Evolutionary conservation across 2,888 invertebrate species (phyloP), one percentile per base, ranked within the genome.

Genomic region (Nowickia ferox): DNA sequence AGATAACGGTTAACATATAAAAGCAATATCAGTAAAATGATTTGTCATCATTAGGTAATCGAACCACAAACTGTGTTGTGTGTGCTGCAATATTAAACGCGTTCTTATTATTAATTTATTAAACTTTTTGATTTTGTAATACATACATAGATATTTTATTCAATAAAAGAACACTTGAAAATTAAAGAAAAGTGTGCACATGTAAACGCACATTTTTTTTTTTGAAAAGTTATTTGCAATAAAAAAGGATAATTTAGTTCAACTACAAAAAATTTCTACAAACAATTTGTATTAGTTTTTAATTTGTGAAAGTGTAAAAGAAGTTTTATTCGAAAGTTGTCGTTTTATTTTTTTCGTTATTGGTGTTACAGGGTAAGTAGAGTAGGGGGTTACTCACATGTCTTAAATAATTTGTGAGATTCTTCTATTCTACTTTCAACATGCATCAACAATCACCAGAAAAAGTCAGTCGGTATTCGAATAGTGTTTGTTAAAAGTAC

Each of bases 371-470:
- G 86, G 87, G 87, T 84, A 81, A 87, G 87, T 87, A 87, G 87
- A 87, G 86, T 87, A 85, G 87, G 81, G 84, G 87, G 84, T 84
- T 87, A 75, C 59, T 84, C 87, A 87, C 87, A 87, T 87, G 86
- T 69, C 68, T 77, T 72, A 71, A 75, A 77, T 48, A 51, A 63
- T 68, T 84, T 87, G 87, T 87, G 87, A 87, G 87, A 87, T 87
- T 87, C 87, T 87, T 87, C 87, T 87, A 87, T 87, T 87, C 87
- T 87, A 87, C 87, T 86, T 87, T 87, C 87, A 86, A 86, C 72
- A 86, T 72, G 86, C 86, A 86, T 83, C 86, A 79, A 57, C 63
- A 79, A 57, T 75, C 86, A 74, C 9, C 74, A 30, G 1, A 4
- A 10, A 9, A 2, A 30, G 0, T n/a, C 22, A 53, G 19, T 11